Evolutionary conservation across 2,113 vertebrate species (phyloP).

Genomic region (Malurus elegans): DNA sequence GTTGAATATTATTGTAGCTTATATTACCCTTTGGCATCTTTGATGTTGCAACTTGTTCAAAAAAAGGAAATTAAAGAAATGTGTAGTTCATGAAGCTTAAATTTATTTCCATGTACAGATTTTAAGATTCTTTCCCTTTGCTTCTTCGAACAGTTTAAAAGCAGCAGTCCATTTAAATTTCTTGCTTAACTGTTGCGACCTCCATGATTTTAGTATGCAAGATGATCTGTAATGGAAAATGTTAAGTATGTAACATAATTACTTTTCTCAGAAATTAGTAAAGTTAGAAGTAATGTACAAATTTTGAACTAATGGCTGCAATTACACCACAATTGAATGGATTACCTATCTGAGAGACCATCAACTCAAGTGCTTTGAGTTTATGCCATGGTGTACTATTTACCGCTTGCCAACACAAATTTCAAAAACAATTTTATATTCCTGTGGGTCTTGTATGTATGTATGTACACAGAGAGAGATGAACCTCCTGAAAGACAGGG

Average conservation of each 20-base stretch:
- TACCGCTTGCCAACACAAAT: slow-evolving; percentile 31
- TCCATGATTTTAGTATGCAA: slow-evolving; percentile 23
- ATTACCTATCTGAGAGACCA: slow-evolving; percentile 37
- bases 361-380: neutral
- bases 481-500: slow-evolving; percentile 7
- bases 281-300: neutral
- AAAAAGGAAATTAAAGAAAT: slow-evolving; percentile 57
- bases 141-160: slow-evolving; percentile 47
- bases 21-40: slow-evolving; percentile 85
- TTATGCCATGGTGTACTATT: neutral
- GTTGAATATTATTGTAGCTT: slow-evolving; percentile 77
- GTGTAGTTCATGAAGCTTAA: slow-evolving; percentile 45
- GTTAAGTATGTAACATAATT: neutral
- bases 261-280: neutral
- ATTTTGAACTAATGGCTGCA: slow-evolving; percentile 2
- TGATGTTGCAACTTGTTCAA: slow-evolving; percentile 69
- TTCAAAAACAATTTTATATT: slow-evolving; percentile 34
- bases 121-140: slow-evolving; percentile 45
- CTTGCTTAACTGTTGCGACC: slow-evolving; percentile 26
- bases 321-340: neutral
- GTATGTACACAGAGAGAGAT: neutral
- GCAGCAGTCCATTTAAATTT: slow-evolving; percentile 41
- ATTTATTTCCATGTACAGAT: slow-evolving; percentile 45
- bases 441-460: neutral
- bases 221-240: slow-evolving; percentile 45